A percentile compares a stretch with the other conserved stretches of the same genome.
Evolutionary conservation across 2,888 invertebrate genomes (phyloP).

Genomic region (Drosophila fulvimacula): DNA sequence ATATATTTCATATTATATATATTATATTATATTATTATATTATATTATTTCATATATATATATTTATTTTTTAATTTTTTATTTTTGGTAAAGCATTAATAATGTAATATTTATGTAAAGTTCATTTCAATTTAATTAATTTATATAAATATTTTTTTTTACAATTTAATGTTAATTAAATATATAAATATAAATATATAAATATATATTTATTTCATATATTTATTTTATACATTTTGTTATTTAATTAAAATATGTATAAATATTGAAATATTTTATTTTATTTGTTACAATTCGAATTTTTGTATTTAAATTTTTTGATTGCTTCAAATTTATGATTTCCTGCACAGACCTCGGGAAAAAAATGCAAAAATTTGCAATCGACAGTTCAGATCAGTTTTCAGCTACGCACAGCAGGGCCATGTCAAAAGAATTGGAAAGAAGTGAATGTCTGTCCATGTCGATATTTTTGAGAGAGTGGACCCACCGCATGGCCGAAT

Average conservation of each 20-base stretch:
- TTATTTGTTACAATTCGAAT: background rate
- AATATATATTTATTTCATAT: background rate
- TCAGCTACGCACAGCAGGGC: conserved; percentile 70
- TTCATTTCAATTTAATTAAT: no score
- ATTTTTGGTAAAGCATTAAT: no score
- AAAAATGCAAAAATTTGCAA: conserved; percentile 1
- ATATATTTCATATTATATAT: no score
- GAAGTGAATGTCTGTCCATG: conserved; percentile 35
- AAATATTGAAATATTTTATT: background rate
- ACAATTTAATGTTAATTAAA: no score
- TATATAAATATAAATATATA: no score
- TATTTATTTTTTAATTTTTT: no score
- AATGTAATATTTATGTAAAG: no score
- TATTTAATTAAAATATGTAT: background rate
- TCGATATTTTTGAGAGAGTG: conserved; percentile 46
- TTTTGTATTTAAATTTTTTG: background rate
- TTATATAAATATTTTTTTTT: no score
- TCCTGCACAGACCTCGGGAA: conserved; percentile 53
- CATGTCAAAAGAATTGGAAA: conserved; percentile 50
- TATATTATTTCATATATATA: no score
- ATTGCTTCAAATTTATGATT: conserved; percentile 82
- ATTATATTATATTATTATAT: no score
- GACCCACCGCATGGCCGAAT: conserved; percentile 70
- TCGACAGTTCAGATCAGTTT: conserved; percentile 43
- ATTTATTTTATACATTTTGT: background rate